Percentiles rank a stretch among this genome's conserved stretches.
phyloP scores from a whole-genome alignment of 2,797 vertebrate genomes.

The Gallinago stenura region DNA sequence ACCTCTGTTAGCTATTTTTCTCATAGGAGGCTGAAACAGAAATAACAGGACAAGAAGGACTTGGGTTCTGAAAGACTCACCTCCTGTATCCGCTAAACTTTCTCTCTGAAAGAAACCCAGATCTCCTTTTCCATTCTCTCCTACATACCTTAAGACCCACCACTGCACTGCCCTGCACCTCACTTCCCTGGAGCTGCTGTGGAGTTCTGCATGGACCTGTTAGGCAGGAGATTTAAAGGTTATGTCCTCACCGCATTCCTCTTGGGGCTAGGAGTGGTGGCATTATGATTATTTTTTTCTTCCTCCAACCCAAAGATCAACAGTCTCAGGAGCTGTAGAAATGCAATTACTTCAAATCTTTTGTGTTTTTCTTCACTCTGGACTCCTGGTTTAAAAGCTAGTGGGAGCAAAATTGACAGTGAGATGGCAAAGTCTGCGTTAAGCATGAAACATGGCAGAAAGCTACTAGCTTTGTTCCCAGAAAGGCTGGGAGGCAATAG shows the following conservation, averaged over 20 bases:
- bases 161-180: not conserved
- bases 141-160: not conserved
- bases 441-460: not conserved
- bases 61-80: not conserved
- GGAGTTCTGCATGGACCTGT: not conserved
- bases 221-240: not conserved
- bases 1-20: accelerated
- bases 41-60: not conserved
- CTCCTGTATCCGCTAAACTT: not conserved
- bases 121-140: not conserved
- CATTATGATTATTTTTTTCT: not conserved
- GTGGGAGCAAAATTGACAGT: not conserved
- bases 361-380: not conserved
- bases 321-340: not conserved
- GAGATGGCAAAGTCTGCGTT: not conserved
- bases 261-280: not conserved
- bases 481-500: not conserved
- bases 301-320: not conserved
- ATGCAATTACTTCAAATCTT: not conserved
- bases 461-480: not conserved
- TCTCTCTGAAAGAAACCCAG: not conserved
- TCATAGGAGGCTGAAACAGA: not conserved
- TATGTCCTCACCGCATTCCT: not conserved
- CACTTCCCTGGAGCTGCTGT: not conserved
- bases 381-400: not conserved